Percentiles rank a stretch among this genome's conserved stretches.
phyloP scores from a whole-genome alignment of 2,888 invertebrate species.

The Oxyteleia sp. region DNA sequence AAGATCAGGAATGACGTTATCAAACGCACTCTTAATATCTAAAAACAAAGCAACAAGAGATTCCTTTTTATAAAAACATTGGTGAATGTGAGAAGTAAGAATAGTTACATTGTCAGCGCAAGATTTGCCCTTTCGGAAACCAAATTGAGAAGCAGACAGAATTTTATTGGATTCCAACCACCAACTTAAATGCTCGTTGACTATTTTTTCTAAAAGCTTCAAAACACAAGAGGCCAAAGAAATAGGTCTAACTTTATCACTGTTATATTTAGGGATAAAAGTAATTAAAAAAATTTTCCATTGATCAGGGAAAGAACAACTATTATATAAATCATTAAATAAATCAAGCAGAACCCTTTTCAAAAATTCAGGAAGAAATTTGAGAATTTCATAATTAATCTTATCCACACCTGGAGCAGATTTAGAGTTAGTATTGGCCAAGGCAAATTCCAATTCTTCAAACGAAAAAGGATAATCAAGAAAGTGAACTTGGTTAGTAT shows the following conservation, averaged over 20 bases:
- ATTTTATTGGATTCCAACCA: constrained; percentile 45
- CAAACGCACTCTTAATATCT: constrained; percentile 58
- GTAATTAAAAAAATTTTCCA: constrained; percentile 57
- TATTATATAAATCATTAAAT: constrained; percentile 42
- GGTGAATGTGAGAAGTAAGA: constrained; percentile 40
- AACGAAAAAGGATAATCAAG: constrained; percentile 19
- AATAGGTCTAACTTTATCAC: constrained; percentile 53
- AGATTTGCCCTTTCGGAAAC: constrained; percentile 57
- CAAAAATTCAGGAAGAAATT: constrained; percentile 39
- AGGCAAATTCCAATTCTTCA: constrained; percentile 27
- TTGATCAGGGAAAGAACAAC: constrained; percentile 30
- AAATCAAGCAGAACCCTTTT: constrained; percentile 37
- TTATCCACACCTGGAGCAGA: constrained; percentile 51
- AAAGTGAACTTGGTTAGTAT: background rate
- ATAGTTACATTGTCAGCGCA: constrained; percentile 52
- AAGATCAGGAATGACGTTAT: constrained; percentile 54
- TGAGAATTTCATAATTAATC: constrained; percentile 41
- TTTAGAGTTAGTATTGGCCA: constrained; percentile 24
- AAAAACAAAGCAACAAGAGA: constrained; percentile 39
- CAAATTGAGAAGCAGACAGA: constrained; percentile 44
- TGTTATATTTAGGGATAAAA: constrained; percentile 60
- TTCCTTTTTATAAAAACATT: constrained; percentile 42
- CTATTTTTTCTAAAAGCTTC: constrained; percentile 53
- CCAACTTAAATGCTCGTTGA: constrained; percentile 42
- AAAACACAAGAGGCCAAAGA: constrained; percentile 47